These are phyloP conservation scores for Enteromius radiatus DNA, from an alignment of 2,797 vertebrate genomes.

Conservation along the genomic window DNA sequence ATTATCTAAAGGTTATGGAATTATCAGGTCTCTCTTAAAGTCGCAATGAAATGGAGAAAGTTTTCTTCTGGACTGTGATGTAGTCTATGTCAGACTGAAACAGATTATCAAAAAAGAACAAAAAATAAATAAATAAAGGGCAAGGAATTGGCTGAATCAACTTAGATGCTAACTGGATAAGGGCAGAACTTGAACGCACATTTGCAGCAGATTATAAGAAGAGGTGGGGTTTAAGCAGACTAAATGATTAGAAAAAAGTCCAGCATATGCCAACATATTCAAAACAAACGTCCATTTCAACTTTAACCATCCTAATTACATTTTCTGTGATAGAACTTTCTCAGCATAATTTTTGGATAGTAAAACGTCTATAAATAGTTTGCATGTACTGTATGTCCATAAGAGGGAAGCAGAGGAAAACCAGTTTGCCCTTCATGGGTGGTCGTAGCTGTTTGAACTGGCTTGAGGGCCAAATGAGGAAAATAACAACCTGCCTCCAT, in stretches of 20 bases:
- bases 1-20: background rate
- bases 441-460: conserved; percentile 67
- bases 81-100: background rate
- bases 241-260: background rate
- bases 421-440: conserved; percentile 68
- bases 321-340: background rate
- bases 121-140: background rate
- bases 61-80: background rate
- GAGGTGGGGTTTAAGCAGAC: background rate
- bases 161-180: background rate
- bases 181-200: background rate
- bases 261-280: background rate
- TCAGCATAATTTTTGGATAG: conserved; percentile 45
- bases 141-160: background rate
- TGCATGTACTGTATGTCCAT: conserved; percentile 20
- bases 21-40: background rate
- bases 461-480: conserved; percentile 65
- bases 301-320: background rate
- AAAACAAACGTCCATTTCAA: background rate
- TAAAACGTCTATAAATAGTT: conserved; percentile 8
- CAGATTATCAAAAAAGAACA: background rate
- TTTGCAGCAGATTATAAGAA: background rate
- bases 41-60: background rate
- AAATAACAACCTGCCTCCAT: conserved; percentile 61
- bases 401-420: conserved; percentile 32